Evolutionary conservation across 2,797 vertebrate genomes (phyloP).

Genomic region (Carapus acus): DNA sequence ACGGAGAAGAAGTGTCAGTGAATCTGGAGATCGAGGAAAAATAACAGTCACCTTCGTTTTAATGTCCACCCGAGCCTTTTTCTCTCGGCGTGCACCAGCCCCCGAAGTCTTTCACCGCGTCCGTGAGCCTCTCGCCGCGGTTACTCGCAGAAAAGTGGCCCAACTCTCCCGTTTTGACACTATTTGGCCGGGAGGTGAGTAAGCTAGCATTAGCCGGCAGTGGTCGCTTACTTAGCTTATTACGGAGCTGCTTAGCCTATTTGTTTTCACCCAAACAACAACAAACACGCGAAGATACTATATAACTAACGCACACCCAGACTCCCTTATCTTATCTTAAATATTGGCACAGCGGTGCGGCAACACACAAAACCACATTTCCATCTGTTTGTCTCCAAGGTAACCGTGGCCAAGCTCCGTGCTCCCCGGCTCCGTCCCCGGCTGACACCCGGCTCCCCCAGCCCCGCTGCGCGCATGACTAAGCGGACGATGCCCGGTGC

Average conservation of each 20-base stretch:
- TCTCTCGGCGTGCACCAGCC: neutral
- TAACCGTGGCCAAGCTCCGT: conserved; percentile 50
- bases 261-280: neutral
- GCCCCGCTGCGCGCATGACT: conserved; percentile 25
- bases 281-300: too few species aligned
- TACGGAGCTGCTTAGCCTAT: conserved; percentile 25
- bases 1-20: conserved; percentile 19
- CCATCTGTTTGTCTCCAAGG: conserved; percentile 58
- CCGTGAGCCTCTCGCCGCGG: neutral
- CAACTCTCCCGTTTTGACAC: conserved; percentile 12
- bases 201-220: conserved; percentile 52
- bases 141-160: neutral
- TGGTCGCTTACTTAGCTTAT: conserved; percentile 34
- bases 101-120: neutral
- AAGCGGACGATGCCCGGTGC: conserved; percentile 17
- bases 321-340: conserved; percentile 8
- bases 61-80: conserved; percentile 11
- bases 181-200: conserved; percentile 43
- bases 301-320: too few species aligned
- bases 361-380: conserved; percentile 48
- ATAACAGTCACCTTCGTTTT: conserved; percentile 41
- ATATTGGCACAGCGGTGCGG: conserved; percentile 33
- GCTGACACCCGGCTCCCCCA: neutral
- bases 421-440: neutral
- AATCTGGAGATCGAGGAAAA: conserved; percentile 41